Evolutionary conservation across 2,797 vertebrate species (phyloP).

Genomic region (Oryzias sinensis): DNA sequence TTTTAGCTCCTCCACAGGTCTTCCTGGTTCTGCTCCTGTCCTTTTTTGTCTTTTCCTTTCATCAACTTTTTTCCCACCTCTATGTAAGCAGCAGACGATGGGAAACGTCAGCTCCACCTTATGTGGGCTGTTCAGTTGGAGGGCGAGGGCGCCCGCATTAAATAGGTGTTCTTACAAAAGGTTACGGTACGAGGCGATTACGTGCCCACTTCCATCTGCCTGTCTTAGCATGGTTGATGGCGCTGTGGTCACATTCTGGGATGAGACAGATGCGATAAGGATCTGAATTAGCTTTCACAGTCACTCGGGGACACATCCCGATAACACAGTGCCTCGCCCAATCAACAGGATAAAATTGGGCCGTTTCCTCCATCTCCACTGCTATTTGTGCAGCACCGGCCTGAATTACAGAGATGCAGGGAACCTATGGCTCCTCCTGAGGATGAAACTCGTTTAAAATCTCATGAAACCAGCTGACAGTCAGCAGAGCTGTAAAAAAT

Average conservation of each 20-base stretch:
- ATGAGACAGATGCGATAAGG: conserved; percentile 75
- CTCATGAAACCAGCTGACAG: conserved; percentile 14
- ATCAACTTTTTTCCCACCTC: conserved; percentile 4
- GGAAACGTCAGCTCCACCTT: conserved; percentile 14
- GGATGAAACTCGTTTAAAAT: conserved; percentile 45
- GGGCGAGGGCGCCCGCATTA: conserved; percentile 24
- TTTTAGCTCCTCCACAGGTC: too few species aligned
- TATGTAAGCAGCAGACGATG: conserved; percentile 1
- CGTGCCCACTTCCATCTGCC: conserved; percentile 63
- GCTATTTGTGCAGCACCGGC: conserved; percentile 61
- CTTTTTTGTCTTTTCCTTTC: conserved; percentile 9
- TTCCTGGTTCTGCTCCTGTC: background rate
- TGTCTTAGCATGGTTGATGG: conserved; percentile 61
- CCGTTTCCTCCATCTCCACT: conserved; percentile 65
- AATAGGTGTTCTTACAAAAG: conserved; percentile 67
- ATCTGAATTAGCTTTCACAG: conserved; percentile 79
- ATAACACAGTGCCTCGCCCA: conserved; percentile 69
- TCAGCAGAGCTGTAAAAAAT: conserved; percentile 15
- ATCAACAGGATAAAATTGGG: conserved; percentile 69
- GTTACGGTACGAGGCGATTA: conserved; percentile 70
- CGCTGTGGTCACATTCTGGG: conserved; percentile 53
- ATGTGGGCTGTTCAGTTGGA: background rate
- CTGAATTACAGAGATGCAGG: conserved; percentile 48
- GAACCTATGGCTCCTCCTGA: conserved; percentile 31
- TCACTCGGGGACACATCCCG: conserved; percentile 62